phyloP scores from a whole-genome alignment of 2,797 vertebrate species.

The Cryptoprocta ferox region DNA sequence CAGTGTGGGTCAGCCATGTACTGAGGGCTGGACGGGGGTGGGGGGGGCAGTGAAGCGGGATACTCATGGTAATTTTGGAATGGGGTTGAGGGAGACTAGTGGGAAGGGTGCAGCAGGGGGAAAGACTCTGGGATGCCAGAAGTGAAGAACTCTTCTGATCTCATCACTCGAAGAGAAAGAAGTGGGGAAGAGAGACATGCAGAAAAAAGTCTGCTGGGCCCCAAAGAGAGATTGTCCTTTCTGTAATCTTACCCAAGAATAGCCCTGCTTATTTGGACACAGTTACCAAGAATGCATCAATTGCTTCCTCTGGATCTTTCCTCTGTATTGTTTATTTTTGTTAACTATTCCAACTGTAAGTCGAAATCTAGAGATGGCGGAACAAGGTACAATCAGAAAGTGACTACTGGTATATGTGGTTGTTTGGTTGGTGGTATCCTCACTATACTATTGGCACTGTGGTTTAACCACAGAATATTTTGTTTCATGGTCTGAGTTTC shows the following conservation, averaged over 20 bases:
- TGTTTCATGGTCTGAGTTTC: constrained; percentile 41
- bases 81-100: neutral
- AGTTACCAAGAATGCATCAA: neutral
- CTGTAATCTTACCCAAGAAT: neutral
- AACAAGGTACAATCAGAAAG: neutral
- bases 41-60: rapidly evolving
- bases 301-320: neutral
- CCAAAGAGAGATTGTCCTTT: neutral
- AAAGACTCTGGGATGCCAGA: neutral
- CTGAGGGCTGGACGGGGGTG: neutral
- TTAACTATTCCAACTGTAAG: neutral
- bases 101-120: too few relatives aligned
- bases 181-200: neutral
- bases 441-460: too few relatives aligned
- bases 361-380: neutral
- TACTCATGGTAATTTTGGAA: neutral
- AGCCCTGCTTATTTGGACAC: neutral
- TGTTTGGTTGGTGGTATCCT: neutral
- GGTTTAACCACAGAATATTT: constrained; percentile 41
- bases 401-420: neutral
- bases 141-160: neutral
- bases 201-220: neutral
- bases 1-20: neutral
- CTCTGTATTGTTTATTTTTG: neutral
- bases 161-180: neutral